A percentile compares a stretch with the other conserved stretches of the same genome.
Conservation (phyloP, 2,888 invertebrate species). For the Atherix ibis region DNA sequence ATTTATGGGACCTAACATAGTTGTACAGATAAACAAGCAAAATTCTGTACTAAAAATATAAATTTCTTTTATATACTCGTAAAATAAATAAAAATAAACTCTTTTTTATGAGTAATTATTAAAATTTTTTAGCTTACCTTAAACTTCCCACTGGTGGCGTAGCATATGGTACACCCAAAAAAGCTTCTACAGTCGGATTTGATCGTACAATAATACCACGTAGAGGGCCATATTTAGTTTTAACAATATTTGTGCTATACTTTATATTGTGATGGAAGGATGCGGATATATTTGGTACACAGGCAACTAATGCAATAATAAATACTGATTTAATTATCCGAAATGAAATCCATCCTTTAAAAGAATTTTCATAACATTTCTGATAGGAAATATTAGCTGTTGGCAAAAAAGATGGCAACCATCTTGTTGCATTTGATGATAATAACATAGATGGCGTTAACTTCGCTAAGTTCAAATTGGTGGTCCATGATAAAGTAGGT, state of each 20-base stretch:
- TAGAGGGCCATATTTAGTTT: slow-evolving; percentile 79
- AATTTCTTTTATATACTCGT: no score
- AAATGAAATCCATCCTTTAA: no score
- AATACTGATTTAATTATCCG: slow-evolving; percentile 6
- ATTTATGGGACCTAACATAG: no score
- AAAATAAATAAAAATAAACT: background rate
- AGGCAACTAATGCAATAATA: slow-evolving; percentile 15
- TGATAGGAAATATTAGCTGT: no score
- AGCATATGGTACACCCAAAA: slow-evolving; percentile 86
- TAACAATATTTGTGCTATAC: slow-evolving; percentile 66
- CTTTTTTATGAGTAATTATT: background rate
- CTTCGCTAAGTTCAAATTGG: no score
- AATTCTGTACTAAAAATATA: no score
- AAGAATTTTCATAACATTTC: no score
- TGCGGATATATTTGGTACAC: slow-evolving; percentile 23
- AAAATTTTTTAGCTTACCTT: slow-evolving; percentile 38
- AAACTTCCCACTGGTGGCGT: slow-evolving; percentile 79
- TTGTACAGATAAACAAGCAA: no score
- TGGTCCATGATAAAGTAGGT: no score
- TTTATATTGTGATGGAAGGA: slow-evolving; percentile 42
- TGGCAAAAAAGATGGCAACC: no score
- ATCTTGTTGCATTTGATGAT: no score
- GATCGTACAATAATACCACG: slow-evolving; percentile 71
- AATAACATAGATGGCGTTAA: no score
- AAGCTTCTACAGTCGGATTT: slow-evolving; percentile 75